A percentile compares a stretch with the other conserved stretches of the same genome.
Evolutionary conservation across 2,888 invertebrate species (phyloP).

Genomic region (Pollenia griseotomentosa): DNA sequence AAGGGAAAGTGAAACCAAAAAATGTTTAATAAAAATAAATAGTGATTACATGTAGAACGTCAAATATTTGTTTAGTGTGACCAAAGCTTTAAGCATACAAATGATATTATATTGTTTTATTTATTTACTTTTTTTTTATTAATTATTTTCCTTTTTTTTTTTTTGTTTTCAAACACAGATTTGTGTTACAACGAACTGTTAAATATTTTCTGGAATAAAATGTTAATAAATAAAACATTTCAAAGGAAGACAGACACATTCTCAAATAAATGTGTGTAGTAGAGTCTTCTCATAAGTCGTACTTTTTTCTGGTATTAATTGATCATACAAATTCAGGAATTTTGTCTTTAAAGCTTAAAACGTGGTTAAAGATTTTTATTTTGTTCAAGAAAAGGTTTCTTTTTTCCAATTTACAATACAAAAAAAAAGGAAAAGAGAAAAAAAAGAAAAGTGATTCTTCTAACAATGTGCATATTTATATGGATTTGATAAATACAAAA

Average conservation of each 20-base stretch:
- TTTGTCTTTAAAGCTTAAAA: conserved; percentile 53
- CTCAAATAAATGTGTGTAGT: conserved; percentile 20
- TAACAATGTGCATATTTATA: conserved; percentile 56
- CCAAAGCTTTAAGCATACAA: no score
- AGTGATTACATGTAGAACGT: no score
- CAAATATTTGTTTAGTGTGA: no score
- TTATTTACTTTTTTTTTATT: conserved; percentile 1
- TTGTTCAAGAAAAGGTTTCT: conserved; percentile 57
- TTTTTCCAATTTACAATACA: conserved; percentile 58
- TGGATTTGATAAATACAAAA: conserved; percentile 45
- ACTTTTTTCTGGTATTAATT: conserved; percentile 58
- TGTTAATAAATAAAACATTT: conserved; percentile 45
- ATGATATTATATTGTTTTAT: no score
- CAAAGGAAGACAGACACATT: conserved; percentile 16
- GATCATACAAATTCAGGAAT: conserved; percentile 64
- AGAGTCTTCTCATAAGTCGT: conserved; percentile 25
- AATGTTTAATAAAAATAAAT: no score
- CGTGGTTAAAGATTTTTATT: conserved; percentile 64
- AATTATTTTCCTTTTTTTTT: conserved; percentile 7
- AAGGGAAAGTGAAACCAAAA: no score
- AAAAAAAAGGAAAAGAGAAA: neutral
- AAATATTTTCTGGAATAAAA: conserved; percentile 29
- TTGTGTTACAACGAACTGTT: conserved; percentile 14
- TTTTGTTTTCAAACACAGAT: neutral
- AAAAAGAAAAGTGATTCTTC: conserved; percentile 43